phyloP scores from a whole-genome alignment of 2,113 vertebrate genomes.

The Colossoma macropomum region DNA sequence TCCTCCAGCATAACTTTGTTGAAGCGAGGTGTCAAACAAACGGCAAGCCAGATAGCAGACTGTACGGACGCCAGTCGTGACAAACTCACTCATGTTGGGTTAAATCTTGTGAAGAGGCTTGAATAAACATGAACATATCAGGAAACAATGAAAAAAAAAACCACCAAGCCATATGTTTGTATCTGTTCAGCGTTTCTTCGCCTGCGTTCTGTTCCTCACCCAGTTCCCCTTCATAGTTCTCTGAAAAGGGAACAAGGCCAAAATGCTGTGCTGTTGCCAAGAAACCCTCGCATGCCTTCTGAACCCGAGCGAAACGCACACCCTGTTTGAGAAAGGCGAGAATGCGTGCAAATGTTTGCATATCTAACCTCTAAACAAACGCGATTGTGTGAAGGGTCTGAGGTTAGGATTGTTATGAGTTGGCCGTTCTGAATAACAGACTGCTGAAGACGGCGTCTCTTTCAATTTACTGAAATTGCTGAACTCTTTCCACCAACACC shows the following conservation, averaged over 20 bases:
- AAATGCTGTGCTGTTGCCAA: constrained; percentile 45
- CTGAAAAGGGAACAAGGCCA: constrained; percentile 34
- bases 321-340: constrained; percentile 49
- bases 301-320: constrained; percentile 55
- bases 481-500: background rate
- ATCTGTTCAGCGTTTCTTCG: constrained; percentile 37
- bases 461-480: constrained; percentile 18
- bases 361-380: constrained; percentile 59
- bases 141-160: constrained; percentile 34
- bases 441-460: constrained; percentile 11
- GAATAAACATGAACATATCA: constrained; percentile 11
- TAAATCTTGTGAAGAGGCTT: background rate
- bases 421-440: constrained; percentile 30
- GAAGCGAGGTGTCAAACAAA: background rate
- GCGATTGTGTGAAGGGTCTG: constrained; percentile 47
- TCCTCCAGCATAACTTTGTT: background rate
- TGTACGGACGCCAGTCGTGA: background rate
- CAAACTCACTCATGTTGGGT: background rate
- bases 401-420: constrained; percentile 34
- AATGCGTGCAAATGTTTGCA: constrained; percentile 63
- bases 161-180: constrained; percentile 36
- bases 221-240: constrained; percentile 32
- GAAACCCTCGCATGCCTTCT: constrained; percentile 48
- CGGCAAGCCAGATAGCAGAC: background rate
- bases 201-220: constrained; percentile 22